Evolutionary conservation across 2,888 invertebrate genomes (phyloP), one percentile per base, ranked within the genome.

Genomic region (Eupithecia exiguata): DNA sequence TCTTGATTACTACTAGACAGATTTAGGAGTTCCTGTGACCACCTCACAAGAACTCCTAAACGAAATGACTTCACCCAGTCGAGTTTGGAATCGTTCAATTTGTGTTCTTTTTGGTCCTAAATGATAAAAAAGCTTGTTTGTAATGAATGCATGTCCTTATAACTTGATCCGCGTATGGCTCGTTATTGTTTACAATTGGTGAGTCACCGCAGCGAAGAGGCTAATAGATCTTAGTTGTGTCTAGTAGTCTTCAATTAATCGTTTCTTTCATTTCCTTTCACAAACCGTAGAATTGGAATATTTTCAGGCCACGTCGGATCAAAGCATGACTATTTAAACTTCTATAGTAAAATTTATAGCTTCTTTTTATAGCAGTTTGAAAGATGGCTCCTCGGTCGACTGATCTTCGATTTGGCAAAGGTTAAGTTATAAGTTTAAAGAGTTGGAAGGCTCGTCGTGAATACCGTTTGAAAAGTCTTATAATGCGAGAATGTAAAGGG

Each of bases 321-420:
- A 40, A 69, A 65, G 30, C 53, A 53, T 16, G 35, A 6, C 62
- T 62, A 71, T 74, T 63, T 72, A 63, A 68, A 74, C 38, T 74
- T 74, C 62, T 49, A 43, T 63, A 53, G 61, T 75, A 25, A 53
- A 75, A 75, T 75, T 68, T 68, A 70, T 75, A 70, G 63, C 68
- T 65, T 53, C 63, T 43, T 70, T 75, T 70, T 75, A 75, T 36
- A 70, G 58, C 67, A 74, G 71, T 76, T 76, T 71, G 71, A 74
- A 67, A 72, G 71, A 74, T 71, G 69, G 49, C 69, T 67, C 69
- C 14, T 53, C 35, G 62, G 61, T 67, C 61, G 71, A 46, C 16
- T 62, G 62, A 40, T 68, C 36, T 62, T 49, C 38, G 38, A 70
- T 53, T 75, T 71, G 69, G 71, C 69, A 71, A 36, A 18, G 62